These are phyloP conservation scores for Typhlichthys subterraneus DNA, from an alignment of 2,797 vertebrate genomes.

Conservation along the genomic window DNA sequence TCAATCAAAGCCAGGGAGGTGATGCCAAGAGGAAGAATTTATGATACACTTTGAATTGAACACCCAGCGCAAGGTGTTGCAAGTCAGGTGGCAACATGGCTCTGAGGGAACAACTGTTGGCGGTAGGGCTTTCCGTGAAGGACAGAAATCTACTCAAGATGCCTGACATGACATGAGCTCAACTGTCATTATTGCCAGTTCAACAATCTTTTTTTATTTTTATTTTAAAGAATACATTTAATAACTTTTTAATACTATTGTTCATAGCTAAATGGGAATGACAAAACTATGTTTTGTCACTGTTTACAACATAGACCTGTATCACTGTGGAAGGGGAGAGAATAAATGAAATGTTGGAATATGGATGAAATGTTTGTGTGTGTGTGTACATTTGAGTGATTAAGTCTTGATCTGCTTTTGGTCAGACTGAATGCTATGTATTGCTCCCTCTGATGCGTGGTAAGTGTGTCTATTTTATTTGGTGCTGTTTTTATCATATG, in stretches of 20 bases:
- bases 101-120: slow-evolving; percentile 23
- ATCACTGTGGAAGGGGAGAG: slow-evolving; percentile 78
- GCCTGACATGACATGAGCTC: slow-evolving; percentile 29
- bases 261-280: slow-evolving; percentile 58
- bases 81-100: slow-evolving; percentile 25
- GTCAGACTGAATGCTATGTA: neutral
- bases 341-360: slow-evolving; percentile 33
- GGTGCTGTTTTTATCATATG: slow-evolving; percentile 78
- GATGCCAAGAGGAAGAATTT: slow-evolving; percentile 92
- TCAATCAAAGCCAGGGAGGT: slow-evolving; percentile 93
- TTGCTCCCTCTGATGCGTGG: slow-evolving; percentile 74
- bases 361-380: slow-evolving; percentile 1
- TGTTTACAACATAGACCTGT: slow-evolving; percentile 82
- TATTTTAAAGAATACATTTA: slow-evolving; percentile 43
- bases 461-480: slow-evolving; percentile 69
- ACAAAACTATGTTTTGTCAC: slow-evolving; percentile 60
- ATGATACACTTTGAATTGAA: slow-evolving; percentile 75
- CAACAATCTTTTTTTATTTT: slow-evolving; percentile 35
- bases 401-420: slow-evolving; percentile 53
- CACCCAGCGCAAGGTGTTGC: slow-evolving; percentile 3
- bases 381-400: slow-evolving; percentile 18
- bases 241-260: slow-evolving; percentile 59
- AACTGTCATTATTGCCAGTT: slow-evolving; percentile 29
- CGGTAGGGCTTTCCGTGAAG: slow-evolving; percentile 9
- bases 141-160: slow-evolving; percentile 19